Conservation (phyloP, 1,140 invertebrate species). For the Drosophila quadrilineata region DNA sequence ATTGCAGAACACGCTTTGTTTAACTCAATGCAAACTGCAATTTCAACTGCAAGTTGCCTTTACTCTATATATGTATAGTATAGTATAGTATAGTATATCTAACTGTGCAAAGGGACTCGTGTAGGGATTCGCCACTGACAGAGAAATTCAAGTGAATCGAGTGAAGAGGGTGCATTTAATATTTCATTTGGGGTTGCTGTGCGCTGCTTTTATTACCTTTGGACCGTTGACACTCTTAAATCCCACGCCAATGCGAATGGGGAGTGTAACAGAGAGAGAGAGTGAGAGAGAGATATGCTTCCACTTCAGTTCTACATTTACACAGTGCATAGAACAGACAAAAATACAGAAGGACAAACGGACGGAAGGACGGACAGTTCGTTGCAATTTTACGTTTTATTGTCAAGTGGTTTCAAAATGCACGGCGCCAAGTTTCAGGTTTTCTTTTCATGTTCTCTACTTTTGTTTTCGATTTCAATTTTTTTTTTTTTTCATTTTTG, state of each 20-base stretch:
- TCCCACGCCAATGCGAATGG: constrained; percentile 61
- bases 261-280: constrained; percentile 41
- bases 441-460: constrained; percentile 1
- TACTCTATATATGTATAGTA: not conserved
- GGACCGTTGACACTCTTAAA: constrained; percentile 67
- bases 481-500: not conserved
- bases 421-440: constrained; percentile 35
- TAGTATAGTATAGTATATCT: no score
- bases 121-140: not conserved
- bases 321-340: constrained; percentile 17
- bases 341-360: not conserved
- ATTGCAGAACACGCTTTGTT: constrained; percentile 22
- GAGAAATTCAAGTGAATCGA: constrained; percentile 25
- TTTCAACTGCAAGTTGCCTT: constrained; percentile 4
- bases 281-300: no score
- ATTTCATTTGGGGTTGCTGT: constrained; percentile 62
- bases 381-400: constrained; percentile 66
- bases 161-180: constrained; percentile 72
- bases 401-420: constrained; percentile 72
- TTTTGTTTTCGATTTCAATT: not conserved
- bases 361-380: not conserved
- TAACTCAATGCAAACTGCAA: constrained; percentile 5
- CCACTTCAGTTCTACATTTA: constrained; percentile 51
- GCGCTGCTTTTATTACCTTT: constrained; percentile 73
- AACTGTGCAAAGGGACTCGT: not conserved